Evolutionary conservation across 2,888 invertebrate species (phyloP).

Genomic region (Myathropa florea): DNA sequence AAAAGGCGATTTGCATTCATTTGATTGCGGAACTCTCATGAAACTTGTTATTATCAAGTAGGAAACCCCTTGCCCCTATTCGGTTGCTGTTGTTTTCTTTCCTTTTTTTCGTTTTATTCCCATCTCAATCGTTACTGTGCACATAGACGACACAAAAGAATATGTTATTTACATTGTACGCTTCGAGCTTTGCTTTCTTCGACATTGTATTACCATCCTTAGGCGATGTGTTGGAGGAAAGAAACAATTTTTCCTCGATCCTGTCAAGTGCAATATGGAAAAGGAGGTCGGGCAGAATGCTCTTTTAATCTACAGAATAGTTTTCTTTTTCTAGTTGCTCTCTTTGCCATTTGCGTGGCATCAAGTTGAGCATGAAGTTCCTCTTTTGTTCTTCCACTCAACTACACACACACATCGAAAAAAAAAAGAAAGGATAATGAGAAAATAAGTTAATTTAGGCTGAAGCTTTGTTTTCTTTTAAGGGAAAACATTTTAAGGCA

Average conservation of each 20-base stretch:
- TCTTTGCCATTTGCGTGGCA: background rate
- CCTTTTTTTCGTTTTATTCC: slow-evolving; percentile 14
- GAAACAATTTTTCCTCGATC: slow-evolving; percentile 12
- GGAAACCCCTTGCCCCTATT: slow-evolving; percentile 36
- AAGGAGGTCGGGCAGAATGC: slow-evolving; percentile 10
- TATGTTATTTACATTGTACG: slow-evolving; percentile 31
- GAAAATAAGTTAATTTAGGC: background rate
- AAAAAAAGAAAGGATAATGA: background rate
- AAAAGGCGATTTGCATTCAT: slow-evolving; percentile 48
- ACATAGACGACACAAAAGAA: slow-evolving; percentile 21
- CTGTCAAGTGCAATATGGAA: slow-evolving; percentile 27
- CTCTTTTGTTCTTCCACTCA: background rate
- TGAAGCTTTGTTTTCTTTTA: background rate
- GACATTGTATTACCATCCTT: slow-evolving; percentile 6
- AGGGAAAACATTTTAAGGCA: background rate
- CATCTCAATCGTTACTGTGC: slow-evolving; percentile 39
- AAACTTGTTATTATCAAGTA: slow-evolving; percentile 42
- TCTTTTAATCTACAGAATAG: slow-evolving; percentile 23
- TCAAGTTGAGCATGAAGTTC: background rate
- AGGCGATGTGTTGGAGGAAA: slow-evolving; percentile 22
- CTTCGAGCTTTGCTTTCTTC: slow-evolving; percentile 9
- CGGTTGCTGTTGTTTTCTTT: background rate
- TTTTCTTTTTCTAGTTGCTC: background rate
- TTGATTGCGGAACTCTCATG: slow-evolving; percentile 47
- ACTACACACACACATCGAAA: background rate